Evolutionary conservation across 2,797 vertebrate genomes (phyloP).

Genomic region (Antennarius maculatus): DNA sequence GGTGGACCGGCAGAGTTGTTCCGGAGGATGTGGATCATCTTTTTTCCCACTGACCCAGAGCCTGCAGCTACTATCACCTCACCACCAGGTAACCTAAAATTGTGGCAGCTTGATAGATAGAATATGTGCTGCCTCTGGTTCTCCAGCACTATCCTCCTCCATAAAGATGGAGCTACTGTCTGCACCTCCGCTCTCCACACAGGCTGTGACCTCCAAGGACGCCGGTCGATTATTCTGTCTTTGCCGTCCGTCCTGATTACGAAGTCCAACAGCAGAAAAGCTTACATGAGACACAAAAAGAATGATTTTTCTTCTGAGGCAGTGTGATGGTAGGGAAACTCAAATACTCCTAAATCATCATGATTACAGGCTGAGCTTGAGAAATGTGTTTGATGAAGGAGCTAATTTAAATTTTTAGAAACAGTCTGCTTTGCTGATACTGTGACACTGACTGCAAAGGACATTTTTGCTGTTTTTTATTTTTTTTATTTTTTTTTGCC

Average conservation of each 20-base stretch:
- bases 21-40: slow-evolving; percentile 25
- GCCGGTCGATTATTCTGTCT: slow-evolving; percentile 47
- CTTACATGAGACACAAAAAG: slow-evolving; percentile 35
- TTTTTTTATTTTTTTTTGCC: slow-evolving; percentile 54
- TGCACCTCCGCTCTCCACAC: slow-evolving; percentile 26
- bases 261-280: slow-evolving; percentile 46
- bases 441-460: slow-evolving; percentile 32
- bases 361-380: slow-evolving; percentile 16
- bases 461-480: slow-evolving; percentile 31
- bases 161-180: slow-evolving; percentile 23
- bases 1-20: slow-evolving; percentile 10
- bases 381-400: slow-evolving; percentile 22
- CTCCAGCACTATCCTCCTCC: slow-evolving; percentile 11
- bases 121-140: not conserved
- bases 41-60: slow-evolving; percentile 62
- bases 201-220: slow-evolving; percentile 38
- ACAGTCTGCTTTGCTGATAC: slow-evolving; percentile 7
- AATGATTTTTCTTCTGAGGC: slow-evolving; percentile 15
- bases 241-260: slow-evolving; percentile 55
- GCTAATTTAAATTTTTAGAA: slow-evolving; percentile 28
- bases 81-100: slow-evolving; percentile 59
- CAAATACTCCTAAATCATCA: slow-evolving; percentile 25
- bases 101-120: slow-evolving; percentile 21
- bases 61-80: slow-evolving; percentile 58
- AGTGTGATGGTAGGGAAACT: slow-evolving; percentile 4